Conservation (phyloP, 2,797 vertebrate species). For the Chelonia mydas region DNA sequence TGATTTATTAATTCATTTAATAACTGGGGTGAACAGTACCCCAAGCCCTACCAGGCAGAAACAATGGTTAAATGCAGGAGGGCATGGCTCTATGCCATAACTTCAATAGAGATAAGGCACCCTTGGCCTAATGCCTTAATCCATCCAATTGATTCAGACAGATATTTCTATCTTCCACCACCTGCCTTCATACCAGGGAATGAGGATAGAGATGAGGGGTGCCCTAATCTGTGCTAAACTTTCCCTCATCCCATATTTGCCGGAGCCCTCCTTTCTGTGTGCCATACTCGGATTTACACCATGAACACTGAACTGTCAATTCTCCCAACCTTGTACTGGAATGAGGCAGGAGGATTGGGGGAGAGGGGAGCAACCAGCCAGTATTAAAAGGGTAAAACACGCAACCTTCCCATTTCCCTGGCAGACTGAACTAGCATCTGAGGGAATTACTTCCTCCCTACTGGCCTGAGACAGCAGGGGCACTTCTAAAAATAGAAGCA, state of each 20-base stretch:
- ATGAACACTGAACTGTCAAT: not conserved
- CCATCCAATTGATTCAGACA: not conserved
- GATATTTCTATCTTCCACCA: not conserved
- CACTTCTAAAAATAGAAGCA: too few species aligned
- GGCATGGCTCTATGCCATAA: not conserved
- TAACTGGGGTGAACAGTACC: slow-evolving; percentile 43
- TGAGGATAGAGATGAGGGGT: not conserved
- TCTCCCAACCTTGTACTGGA: too few species aligned
- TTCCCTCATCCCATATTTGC: not conserved
- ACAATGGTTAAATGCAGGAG: not conserved
- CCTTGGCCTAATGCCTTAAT: not conserved
- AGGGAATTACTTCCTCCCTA: not conserved
- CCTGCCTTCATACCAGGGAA: not conserved
- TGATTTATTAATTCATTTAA: slow-evolving; percentile 36
- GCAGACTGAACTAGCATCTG: not conserved
- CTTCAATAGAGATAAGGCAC: not conserved
- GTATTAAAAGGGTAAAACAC: not conserved
- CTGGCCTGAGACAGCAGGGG: not conserved
- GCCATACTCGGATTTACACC: too few species aligned
- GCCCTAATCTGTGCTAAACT: not conserved
- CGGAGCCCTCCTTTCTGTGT: not conserved
- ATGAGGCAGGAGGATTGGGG: not conserved
- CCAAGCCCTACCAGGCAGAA: slow-evolving; percentile 4
- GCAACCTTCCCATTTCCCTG: not conserved
- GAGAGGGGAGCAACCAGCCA: too few species aligned